Base-by-base conservation (phyloP, 2,888 invertebrate genomes). In the Andrena trimmerana region DNA sequence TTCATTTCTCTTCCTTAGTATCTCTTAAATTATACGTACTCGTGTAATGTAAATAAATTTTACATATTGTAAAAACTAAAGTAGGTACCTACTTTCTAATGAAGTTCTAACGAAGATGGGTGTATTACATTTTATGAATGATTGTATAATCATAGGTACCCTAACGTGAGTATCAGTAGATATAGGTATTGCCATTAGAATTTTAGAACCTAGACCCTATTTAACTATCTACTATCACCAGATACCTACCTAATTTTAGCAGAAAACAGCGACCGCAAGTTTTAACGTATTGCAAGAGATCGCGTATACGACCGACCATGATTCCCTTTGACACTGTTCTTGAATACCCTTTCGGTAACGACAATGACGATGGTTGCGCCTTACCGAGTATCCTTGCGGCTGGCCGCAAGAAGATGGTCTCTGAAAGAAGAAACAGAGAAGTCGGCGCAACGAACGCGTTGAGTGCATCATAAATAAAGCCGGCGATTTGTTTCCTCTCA, bases 381-480 rank as follows among this genome's bases (percentile, higher is more conserved):
- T 84, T 80, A 52, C 62, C 69, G 79, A 66, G 75, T 65, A 83
- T 84, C 72, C 85, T 84, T 86, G 86, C 81, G 88, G 84, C 84
- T 83, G 79, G 78, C 85, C 85, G 83, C 86, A 85, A 84, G 82
- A 86, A 66, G 78, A 78, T 62, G 29, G 68, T 42, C 31, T 36
- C 69, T 33, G 52, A 79, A 82, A 75, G 69, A 81, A 75, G 81
- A 81, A 79, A 86, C 69, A 66, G 82, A 81, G 81, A 84, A 75
- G 80, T 84, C 76, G 80, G 59, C 74, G 81, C 75, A 76, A 80
- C 75, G 83, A 82, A 86, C 86, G 88, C 85, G 85, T 83, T 81
- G 78, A 83, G 79, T 72, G 86, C 78, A 87, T 87, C 90, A 90
- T 92, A 92, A 91, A 92, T 91, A 91, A 92, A 90, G 90, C 57